Evolutionary conservation across 2,888 invertebrate genomes (phyloP), one percentile per base, ranked within the genome.

Genomic region (Eupithecia centaureata): DNA sequence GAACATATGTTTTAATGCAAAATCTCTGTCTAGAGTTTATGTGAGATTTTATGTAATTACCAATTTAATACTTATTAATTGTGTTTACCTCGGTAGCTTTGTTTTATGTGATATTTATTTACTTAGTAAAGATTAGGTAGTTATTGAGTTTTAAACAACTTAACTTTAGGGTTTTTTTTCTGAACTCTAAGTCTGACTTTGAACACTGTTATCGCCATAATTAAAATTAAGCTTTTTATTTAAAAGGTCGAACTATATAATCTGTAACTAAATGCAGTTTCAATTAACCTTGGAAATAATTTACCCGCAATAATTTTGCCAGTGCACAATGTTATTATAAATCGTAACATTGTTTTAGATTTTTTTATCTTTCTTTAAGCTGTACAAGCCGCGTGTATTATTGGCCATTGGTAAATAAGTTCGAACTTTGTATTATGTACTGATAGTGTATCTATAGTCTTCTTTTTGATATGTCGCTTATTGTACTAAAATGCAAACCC

Each of bases 41-140:
- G 27, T 52, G 7, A 10, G 12, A 22, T 22, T 42, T 47, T 2
- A 47, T 22, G 10, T 12, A 22, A 47, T 22, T 12, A 22, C 22
- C 10, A 52, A 27, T 52, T 25, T 27, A 27, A 52, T 27, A 15
- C 52, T 27, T n/a, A n/a, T n/a, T n/a, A n/a, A n/a, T n/a, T n/a
- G 15, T 52, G 25, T 52, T 52, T 52, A 27, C 15, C 5, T 25
- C 25, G 25, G 25, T 52, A 52, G 27, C n/a, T 56, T n/a, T 38
- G 60, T 60, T 38, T 32, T 32, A 33, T 58, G 58, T 58, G 25
- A 57, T 57, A 57, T 25, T 51, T 25, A 51, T 4, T 51, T 51
- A 2, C 8, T 42, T 42, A 42, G 18, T 42, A 7, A 18, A 51
- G 51, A 25, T 25, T 51, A 51, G 8, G 42, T 42, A 18, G 8